phyloP scores from a whole-genome alignment of 1,140 invertebrate species.

The Penaeus indicus region DNA sequence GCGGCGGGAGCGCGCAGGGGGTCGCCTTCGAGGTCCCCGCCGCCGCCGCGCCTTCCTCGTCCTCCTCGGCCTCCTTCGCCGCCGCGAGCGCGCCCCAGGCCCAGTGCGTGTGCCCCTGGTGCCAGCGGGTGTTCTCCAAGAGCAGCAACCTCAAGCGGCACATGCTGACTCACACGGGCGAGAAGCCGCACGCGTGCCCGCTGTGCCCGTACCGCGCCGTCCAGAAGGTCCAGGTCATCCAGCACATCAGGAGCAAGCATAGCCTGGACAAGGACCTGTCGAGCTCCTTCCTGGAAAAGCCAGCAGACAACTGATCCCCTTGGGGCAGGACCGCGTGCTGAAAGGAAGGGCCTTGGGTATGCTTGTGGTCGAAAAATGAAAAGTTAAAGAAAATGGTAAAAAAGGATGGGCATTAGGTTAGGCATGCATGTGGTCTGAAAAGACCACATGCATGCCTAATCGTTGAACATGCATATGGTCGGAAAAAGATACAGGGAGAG shows the following conservation, averaged over 20 bases:
- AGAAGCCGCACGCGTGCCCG: conserved; percentile 55
- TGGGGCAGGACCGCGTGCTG: too few relatives aligned
- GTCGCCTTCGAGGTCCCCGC: conserved; percentile 1
- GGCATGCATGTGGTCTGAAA: too few relatives aligned
- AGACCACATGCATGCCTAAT: too few relatives aligned
- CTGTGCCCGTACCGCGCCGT: conserved; percentile 57
- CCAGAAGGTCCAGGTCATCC: conserved; percentile 57
- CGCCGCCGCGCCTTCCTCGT: neutral
- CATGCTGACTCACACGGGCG: conserved; percentile 51
- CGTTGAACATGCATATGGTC: too few relatives aligned
- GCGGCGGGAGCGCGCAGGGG: neutral
- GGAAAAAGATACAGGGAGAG: too few relatives aligned
- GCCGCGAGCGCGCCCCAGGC: neutral
- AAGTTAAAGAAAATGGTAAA: too few relatives aligned
- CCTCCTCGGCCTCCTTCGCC: neutral
- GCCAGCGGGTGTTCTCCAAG: conserved; percentile 49
- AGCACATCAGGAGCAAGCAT: conserved; percentile 51
- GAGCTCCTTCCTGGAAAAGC: neutral
- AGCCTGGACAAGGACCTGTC: neutral
- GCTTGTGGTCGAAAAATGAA: too few relatives aligned
- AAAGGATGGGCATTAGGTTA: too few relatives aligned
- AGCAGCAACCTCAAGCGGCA: conserved; percentile 58
- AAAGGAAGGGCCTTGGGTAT: too few relatives aligned
- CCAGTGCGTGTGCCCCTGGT: conserved; percentile 54
- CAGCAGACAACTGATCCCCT: too few relatives aligned